A percentile compares a stretch with the other conserved stretches of the same genome.
phyloP scores from a whole-genome alignment of 2,888 invertebrate species.

The Pandemis heparana region DNA sequence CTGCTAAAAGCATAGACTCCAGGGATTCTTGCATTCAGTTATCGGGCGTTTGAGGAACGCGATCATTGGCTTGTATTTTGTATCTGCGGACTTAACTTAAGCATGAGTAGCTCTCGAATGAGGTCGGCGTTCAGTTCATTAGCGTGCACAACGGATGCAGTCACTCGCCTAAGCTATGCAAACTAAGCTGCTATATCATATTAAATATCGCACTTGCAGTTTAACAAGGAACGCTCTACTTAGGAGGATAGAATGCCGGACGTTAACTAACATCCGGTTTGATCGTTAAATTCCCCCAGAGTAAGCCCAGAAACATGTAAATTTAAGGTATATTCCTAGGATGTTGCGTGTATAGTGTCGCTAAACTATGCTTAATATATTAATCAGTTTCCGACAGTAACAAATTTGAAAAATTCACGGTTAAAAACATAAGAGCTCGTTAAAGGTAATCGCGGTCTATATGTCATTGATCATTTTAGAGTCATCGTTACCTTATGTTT shows the following conservation, averaged over 20 bases:
- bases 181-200: constrained; percentile 20
- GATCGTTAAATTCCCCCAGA: too few species aligned
- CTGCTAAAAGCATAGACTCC: background rate
- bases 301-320: too few species aligned
- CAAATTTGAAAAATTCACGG: too few species aligned
- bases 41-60: background rate
- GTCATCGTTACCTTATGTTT: too few species aligned
- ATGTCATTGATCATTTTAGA: too few species aligned
- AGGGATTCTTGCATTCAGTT: background rate
- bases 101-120: background rate
- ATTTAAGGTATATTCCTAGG: too few species aligned
- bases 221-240: background rate
- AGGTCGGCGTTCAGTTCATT: constrained; percentile 3
- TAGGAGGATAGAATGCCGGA: background rate
- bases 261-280: too few species aligned
- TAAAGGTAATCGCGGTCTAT: too few species aligned
- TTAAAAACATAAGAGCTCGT: too few species aligned
- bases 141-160: constrained; percentile 13
- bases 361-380: too few species aligned
- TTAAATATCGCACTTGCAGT: constrained; percentile 4
- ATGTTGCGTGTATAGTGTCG: too few species aligned
- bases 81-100: background rate
- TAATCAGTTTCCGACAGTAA: too few species aligned
- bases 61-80: background rate
- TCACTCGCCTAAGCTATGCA: constrained; percentile 24